Evolutionary conservation across 2,888 invertebrate genomes (phyloP), one percentile per base, ranked within the genome.

Genomic region (Aplocera efformata): DNA sequence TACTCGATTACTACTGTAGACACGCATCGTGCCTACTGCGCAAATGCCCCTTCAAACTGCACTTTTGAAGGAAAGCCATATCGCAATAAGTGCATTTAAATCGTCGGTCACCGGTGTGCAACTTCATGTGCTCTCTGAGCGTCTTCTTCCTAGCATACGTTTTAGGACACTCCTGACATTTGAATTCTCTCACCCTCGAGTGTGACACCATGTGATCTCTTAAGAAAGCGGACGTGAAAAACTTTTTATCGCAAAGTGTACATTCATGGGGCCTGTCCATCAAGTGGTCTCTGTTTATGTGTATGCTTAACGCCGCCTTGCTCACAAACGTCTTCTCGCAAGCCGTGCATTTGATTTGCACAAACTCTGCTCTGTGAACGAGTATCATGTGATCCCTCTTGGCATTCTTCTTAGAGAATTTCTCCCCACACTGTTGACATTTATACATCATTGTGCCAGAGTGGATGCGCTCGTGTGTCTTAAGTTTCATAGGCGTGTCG

Each of bases 381-480:
- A 40, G 37, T 7, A 42, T 40, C 51, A 54, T 51, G 23, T 54
- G 54, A 5, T 48, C 10, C 33, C 53, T 56, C 50, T 64, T 60
- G 13, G 47, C 49, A 13, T 56, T 45, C 7, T 57, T 54, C 10
- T 50, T 54, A 2, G 30, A 21, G 20, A 67, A 67, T 10, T 54
- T 63, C 21, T 65, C 65, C 0, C 63, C 63, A 32, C 79, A 80
- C 17, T 67, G 67, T 0, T 59, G 61, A 22, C 79, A 80, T 47
- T 67, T 72, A 8, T 69, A 65, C 9, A 68, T 54, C n/a, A 63
- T 68, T 1, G 53, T 32, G 0, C 59, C 57, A 0, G 69, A 42
- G 41, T 81, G 88, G 1, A 75, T 71, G 23, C 76, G 67, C 39
- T 80, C 78, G 25, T 89, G 89, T 0, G 76, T 70, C 29, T 76